Conservation (phyloP, 2,113 vertebrate genomes). For the Pelusios castaneus region DNA sequence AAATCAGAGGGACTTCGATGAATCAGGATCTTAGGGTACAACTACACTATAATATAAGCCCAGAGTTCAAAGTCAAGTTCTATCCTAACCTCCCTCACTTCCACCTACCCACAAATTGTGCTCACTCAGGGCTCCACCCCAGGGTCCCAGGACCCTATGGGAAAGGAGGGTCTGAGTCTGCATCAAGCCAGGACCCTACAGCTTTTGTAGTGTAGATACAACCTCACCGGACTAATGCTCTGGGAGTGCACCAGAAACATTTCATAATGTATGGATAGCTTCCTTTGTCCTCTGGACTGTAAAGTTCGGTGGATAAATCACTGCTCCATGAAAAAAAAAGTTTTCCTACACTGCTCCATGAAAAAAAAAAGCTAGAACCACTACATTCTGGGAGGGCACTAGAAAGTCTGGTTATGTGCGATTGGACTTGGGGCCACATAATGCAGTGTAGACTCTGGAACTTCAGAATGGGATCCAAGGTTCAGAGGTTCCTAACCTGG, state of each 20-base stretch:
- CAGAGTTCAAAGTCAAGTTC: not conserved
- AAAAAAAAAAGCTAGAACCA: not conserved
- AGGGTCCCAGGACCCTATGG: no score
- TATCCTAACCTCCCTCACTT: not conserved
- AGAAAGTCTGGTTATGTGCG: not conserved
- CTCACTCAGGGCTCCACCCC: not conserved
- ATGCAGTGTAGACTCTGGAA: not conserved
- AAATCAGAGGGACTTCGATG: not conserved
- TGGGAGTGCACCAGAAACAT: not conserved
- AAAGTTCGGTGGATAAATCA: not conserved
- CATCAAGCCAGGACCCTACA: not conserved
- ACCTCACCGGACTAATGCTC: not conserved
- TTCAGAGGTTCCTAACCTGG: not conserved
- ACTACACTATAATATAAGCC: not conserved
- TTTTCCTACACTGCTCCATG: not conserved
- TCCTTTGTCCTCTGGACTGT: not conserved
- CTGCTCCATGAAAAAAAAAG: not conserved
- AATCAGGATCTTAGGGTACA: not conserved
- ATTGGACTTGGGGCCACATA: no score
- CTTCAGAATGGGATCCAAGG: not conserved
- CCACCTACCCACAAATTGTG: not conserved
- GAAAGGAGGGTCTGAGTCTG: not conserved
- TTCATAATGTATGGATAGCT: not conserved
- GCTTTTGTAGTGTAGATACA: not conserved
- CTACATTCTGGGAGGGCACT: not conserved